These are phyloP conservation scores for Leptosomus discolor DNA, from an alignment of 2,113 vertebrate species.

Conservation along the genomic window DNA sequence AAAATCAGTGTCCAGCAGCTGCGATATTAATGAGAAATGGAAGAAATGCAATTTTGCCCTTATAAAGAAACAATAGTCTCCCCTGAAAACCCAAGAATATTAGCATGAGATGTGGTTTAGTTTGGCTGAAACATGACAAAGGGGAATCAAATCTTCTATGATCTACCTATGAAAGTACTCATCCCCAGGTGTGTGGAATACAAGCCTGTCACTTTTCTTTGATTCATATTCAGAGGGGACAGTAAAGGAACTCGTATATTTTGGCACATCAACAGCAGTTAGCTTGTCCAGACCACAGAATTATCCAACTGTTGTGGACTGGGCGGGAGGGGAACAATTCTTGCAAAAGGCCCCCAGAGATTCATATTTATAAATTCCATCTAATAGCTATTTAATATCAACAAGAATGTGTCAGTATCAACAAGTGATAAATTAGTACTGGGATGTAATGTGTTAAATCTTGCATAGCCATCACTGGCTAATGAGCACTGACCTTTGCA, in stretches of 20 bases:
- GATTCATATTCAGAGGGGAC: neutral
- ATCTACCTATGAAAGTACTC: neutral
- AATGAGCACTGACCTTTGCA: slow-evolving; percentile 69
- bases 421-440: slow-evolving; percentile 8
- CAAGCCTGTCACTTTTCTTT: neutral
- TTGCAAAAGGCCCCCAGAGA: neutral
- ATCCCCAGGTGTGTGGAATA: neutral
- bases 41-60: neutral
- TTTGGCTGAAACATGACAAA: neutral
- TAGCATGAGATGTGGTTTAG: neutral
- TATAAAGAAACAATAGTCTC: neutral
- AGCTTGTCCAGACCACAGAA: neutral
- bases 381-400: neutral
- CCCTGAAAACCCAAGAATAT: neutral
- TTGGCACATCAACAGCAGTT: neutral
- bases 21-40: neutral
- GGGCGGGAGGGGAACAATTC: neutral
- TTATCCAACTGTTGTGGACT: neutral
- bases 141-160: neutral
- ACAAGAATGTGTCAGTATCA: neutral
- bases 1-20: neutral
- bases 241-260: neutral
- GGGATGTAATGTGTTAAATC: slow-evolving; percentile 42
- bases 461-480: neutral
- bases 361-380: neutral